phyloP scores from a whole-genome alignment of 1,140 invertebrate genomes.

The Steinernema feltiae region DNA sequence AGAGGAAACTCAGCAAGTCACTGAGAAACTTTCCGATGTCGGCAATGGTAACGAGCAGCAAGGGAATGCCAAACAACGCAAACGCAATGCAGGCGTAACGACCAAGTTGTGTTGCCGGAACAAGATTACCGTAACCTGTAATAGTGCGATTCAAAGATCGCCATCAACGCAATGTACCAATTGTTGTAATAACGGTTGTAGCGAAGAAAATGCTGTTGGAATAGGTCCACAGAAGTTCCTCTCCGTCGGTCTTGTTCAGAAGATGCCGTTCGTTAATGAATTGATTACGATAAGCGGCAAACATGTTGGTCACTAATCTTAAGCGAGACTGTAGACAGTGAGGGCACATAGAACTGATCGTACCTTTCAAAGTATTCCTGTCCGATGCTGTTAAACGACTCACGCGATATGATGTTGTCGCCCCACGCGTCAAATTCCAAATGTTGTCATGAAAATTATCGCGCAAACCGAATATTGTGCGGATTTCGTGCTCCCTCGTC shows the following conservation, averaged over 20 bases:
- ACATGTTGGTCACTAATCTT: slow-evolving; percentile 40
- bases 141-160: slow-evolving; percentile 14
- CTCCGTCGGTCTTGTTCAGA: slow-evolving; percentile 47
- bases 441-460: slow-evolving; percentile 55
- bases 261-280: slow-evolving; percentile 56
- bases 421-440: slow-evolving; percentile 55
- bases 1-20: slow-evolving; percentile 51
- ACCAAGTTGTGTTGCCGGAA: slow-evolving; percentile 61
- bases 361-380: slow-evolving; percentile 55
- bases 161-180: slow-evolving; percentile 34
- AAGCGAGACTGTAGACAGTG: not conserved
- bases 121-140: slow-evolving; percentile 61
- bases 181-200: slow-evolving; percentile 58
- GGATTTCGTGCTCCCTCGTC: slow-evolving; percentile 48
- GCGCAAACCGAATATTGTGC: slow-evolving; percentile 48
- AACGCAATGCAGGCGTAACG: slow-evolving; percentile 62
- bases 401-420: slow-evolving; percentile 51
- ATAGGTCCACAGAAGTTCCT: slow-evolving; percentile 55
- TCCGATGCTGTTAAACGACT: slow-evolving; percentile 54
- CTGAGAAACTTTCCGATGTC: slow-evolving; percentile 61
- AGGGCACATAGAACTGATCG: slow-evolving; percentile 27
- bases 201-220: slow-evolving; percentile 56
- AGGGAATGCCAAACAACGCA: slow-evolving; percentile 62
- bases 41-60: slow-evolving; percentile 62
- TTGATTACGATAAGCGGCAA: slow-evolving; percentile 52